These are phyloP conservation scores for Hydractinia symbiolongicarpus DNA, from an alignment of 30 jellyfish, hydroid and myxozoan genomes.

Conservation along the genomic window DNA sequence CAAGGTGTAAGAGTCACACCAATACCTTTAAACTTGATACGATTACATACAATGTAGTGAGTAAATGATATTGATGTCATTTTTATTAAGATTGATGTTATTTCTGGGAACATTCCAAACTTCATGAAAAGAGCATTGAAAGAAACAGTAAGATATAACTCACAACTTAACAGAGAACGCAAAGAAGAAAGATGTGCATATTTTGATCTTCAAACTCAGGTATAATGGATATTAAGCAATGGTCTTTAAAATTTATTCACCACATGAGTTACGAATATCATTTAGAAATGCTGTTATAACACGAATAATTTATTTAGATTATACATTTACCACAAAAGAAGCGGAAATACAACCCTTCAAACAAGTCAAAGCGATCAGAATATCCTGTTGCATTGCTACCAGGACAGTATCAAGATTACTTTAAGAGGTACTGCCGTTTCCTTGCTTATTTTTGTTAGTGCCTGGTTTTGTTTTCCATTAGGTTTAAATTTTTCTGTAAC, in stretches of 20 bases:
- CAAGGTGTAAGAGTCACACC: too few relatives aligned
- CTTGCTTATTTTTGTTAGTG: background rate
- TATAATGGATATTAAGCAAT: background rate
- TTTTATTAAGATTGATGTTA: constrained; percentile 27
- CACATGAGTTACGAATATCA: background rate
- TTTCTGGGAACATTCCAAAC: constrained; percentile 40
- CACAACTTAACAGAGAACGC: constrained; percentile 67
- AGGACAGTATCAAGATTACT: constrained; percentile 88
- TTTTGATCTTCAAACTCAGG: constrained; percentile 98
- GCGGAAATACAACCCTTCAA: constrained; percentile 31
- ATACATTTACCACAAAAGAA: constrained; percentile 80
- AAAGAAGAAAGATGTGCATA: constrained; percentile 82
- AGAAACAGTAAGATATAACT: constrained; percentile 69
- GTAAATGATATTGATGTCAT: too few relatives aligned
- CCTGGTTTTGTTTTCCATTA: background rate
- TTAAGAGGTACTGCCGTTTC: constrained; percentile 32
- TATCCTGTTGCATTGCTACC: constrained; percentile 94
- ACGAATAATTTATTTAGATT: constrained; percentile 29
- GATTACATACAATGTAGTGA: too few relatives aligned
- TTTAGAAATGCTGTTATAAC: background rate
- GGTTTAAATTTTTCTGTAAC: background rate
- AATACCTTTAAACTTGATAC: too few relatives aligned
- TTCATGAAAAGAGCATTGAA: constrained; percentile 62
- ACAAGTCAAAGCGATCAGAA: constrained; percentile 26
- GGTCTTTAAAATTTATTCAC: too few relatives aligned